Evolutionary conservation across 2,888 invertebrate species (phyloP), one percentile per base, ranked within the genome.

Genomic region (Chloromyia formosa): DNA sequence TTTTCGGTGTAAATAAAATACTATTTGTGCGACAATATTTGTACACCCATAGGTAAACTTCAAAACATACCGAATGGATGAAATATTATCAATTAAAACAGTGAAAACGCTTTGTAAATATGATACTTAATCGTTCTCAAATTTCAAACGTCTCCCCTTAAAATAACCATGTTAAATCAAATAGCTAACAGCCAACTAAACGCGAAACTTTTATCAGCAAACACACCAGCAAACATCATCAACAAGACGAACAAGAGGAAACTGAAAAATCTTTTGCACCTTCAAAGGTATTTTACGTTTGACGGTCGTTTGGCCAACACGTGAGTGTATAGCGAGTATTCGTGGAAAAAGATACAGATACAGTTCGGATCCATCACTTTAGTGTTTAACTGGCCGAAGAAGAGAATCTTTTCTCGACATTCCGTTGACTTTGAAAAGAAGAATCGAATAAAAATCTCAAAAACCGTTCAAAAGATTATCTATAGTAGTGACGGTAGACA

Each of bases 271-370:
- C 73, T 76, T 77, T 76, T 76, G 77, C 77, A 75, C 75, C 76
- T 78, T 78, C 80, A 81, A 80, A 84, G 81, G 83, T 85, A 85
- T 85, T 85, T 85, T 82, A 82, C 82, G 82, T 84, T 84, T 82
- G 83, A 83, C 83, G 82, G 82, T 85, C 82, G 83, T 82, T 82
- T 82, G 80, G 84, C 82, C 81, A 83, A 83, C 85, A 84, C 84
- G 85, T 84, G 83, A 58, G 64, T 73, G 66, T 62, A 56, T 40
- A 35, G 27, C 27, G 27, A 35, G 27, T 35, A 35, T 35, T 35
- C 27, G 27, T 35, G 27, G 7, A 35, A 7, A 35, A 35, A 35
- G 56, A n/a, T 71, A 58, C 35, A 69, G 54, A 53, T 71, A 56
- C 56, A 20, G 45, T 66, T 18, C 66, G 66, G 66, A 66, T 45